A percentile compares a stretch with the other conserved stretches of the same genome.
These are phyloP conservation scores for Physocephala rufipes DNA, from an alignment of 2,888 invertebrate species.

Conservation along the genomic window DNA sequence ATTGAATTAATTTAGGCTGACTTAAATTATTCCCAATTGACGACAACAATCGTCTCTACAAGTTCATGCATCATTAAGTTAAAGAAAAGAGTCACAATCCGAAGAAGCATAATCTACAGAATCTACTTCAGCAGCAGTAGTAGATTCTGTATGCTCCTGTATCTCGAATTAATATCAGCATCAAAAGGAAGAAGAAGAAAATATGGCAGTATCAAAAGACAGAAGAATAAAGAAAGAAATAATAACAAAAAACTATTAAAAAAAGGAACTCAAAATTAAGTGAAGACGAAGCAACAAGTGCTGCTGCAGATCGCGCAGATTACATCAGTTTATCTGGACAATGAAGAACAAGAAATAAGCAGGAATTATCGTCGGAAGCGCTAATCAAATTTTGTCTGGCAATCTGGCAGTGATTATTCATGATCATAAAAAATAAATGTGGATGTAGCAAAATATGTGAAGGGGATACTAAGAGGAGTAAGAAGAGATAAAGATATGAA, in stretches of 20 bases:
- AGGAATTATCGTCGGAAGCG: constrained; percentile 2
- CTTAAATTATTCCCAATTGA: constrained; percentile 23
- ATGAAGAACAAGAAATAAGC: neutral
- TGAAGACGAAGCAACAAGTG: neutral
- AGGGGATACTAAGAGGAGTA: constrained; percentile 2
- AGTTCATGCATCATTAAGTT: neutral
- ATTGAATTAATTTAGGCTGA: constrained; percentile 4
- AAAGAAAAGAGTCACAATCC: neutral
- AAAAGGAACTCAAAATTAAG: neutral
- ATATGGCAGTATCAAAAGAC: neutral
- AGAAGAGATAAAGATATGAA: neutral
- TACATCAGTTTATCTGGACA: neutral
- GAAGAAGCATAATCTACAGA: neutral
- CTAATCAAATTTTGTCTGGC: neutral
- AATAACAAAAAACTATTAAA: neutral
- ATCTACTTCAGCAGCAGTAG: neutral
- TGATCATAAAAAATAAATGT: neutral
- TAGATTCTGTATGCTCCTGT: neutral
- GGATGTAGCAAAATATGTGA: neutral
- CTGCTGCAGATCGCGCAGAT: neutral
- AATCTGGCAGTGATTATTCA: neutral
- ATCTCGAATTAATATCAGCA: neutral
- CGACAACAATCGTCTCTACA: constrained; percentile 11
- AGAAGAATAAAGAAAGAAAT: neutral
- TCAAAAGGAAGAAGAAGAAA: neutral